These are phyloP conservation scores for Falco novaeseelandiae DNA, from an alignment of 2,797 vertebrate genomes.

Conservation along the genomic window DNA sequence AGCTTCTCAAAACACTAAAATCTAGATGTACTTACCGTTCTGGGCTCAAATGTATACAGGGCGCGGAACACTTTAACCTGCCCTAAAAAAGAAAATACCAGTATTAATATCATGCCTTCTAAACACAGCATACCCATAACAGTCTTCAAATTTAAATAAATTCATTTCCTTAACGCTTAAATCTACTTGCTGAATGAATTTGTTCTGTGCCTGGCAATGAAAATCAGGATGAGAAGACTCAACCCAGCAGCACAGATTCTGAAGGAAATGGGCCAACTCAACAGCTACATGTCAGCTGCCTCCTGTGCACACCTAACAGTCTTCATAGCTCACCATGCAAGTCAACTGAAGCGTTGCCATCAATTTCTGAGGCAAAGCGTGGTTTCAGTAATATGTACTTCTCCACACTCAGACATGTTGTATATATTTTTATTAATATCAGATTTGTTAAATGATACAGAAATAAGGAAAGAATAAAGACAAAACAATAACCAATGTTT, in stretches of 20 bases:
- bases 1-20: neutral
- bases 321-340: neutral
- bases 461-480: neutral
- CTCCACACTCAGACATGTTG: too few species aligned
- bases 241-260: neutral
- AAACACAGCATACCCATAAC: neutral
- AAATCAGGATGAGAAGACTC: neutral
- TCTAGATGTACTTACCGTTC: slow-evolving; percentile 87
- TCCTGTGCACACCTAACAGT: neutral
- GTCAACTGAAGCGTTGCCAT: neutral
- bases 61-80: slow-evolving; percentile 97
- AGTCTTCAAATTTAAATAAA: neutral
- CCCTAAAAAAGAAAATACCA: slow-evolving; percentile 74
- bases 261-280: neutral
- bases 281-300: neutral
- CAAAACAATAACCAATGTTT: neutral
- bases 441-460: neutral
- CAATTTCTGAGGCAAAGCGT: neutral
- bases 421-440: neutral
- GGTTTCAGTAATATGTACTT: neutral
- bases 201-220: neutral
- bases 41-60: slow-evolving; percentile 93
- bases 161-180: neutral
- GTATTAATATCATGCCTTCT: neutral
- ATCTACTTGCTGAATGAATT: neutral